Base-by-base conservation (phyloP, 2,888 invertebrate species). In the Boloria selene region DNA sequence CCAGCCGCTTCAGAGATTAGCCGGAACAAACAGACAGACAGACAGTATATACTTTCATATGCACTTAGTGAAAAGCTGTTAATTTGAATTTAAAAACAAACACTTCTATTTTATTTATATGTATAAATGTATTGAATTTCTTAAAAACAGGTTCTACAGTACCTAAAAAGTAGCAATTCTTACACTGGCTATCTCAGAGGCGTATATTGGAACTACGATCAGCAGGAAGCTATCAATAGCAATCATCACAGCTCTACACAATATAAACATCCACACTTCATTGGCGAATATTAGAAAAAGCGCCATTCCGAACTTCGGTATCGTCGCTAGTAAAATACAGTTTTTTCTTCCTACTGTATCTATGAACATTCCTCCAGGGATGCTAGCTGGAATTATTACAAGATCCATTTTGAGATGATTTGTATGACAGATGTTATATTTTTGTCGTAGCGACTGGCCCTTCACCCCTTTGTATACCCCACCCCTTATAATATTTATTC, bases 101-200 rank as follows among this genome's bases (percentile, higher is more conserved):
- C n/a, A n/a, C n/a, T n/a, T n/a, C n/a, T n/a, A n/a, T n/a, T n/a
- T n/a, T n/a, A n/a, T n/a, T n/a, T n/a, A n/a, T n/a, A n/a, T n/a
- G n/a, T n/a, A n/a, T n/a, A n/a, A n/a, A n/a, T n/a, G n/a, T n/a
- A n/a, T n/a, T n/a, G n/a, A n/a, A n/a, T n/a, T n/a, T n/a, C n/a
- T n/a, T 45, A 16, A 47, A 47, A 16, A 10, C 47, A 14, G 47
- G n/a, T 16, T 16, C 1, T 16, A 47, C 6, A 47, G 1, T 47
- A 22, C 22, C 22, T 22, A 6, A n/a, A 42, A 13, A 44, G 4
- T 13, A 18, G 17, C 6, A 7, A 54, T 16, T 77, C 79, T 76
- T 42, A 86, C 87, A 62, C 79, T 78, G 44, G 86, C 83, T 56
- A 87, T 76, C 55, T 87, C 87, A 0, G 85, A 83, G 7, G 83